Evolutionary conservation across 2,797 vertebrate genomes (phyloP).

Genomic region (Hybognathus amarus): DNA sequence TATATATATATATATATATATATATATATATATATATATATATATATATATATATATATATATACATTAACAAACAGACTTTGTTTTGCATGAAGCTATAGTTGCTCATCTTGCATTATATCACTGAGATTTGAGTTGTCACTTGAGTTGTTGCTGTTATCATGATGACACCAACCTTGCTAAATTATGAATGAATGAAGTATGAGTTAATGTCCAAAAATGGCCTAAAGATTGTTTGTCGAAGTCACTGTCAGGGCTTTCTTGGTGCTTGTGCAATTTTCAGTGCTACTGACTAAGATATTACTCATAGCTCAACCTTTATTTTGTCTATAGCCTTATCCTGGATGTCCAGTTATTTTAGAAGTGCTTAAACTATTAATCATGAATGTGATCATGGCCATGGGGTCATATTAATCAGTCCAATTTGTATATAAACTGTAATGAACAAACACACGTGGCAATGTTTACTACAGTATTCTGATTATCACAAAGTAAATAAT

Average conservation of each 20-base stretch:
- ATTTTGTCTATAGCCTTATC: neutral
- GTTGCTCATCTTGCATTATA: neutral
- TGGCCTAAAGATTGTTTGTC: neutral
- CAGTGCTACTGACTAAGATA: neutral
- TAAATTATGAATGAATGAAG: constrained; percentile 43
- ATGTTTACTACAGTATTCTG: neutral
- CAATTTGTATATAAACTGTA: neutral
- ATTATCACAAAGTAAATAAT: neutral
- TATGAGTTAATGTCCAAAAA: constrained; percentile 26
- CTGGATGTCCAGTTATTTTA: neutral
- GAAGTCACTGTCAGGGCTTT: neutral
- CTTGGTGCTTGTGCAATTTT: neutral
- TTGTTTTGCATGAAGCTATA: neutral
- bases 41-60: too few relatives aligned
- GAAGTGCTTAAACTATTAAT: neutral
- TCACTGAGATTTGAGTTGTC: constrained; percentile 9
- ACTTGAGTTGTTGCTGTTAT: constrained; percentile 28
- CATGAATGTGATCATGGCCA: neutral
- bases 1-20: too few relatives aligned
- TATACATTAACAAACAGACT: neutral
- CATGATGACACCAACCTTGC: neutral
- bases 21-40: too few relatives aligned
- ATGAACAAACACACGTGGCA: neutral
- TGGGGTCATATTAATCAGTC: neutral
- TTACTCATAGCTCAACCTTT: neutral